Conservation (phyloP, 92 coral and sea anemone species). For the Epizoanthus ramosus region DNA sequence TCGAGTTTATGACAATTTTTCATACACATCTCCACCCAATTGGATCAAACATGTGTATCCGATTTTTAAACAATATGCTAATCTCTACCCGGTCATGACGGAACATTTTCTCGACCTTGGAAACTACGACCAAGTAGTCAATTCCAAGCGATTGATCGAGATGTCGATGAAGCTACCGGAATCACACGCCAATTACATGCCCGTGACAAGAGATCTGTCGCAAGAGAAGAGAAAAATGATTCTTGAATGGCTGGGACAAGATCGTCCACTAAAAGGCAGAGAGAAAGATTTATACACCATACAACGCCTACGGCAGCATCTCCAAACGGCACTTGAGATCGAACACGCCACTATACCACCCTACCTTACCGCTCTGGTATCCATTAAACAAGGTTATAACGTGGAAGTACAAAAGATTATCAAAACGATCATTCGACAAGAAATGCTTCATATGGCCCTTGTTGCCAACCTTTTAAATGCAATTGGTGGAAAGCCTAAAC, state of each 20-base stretch:
- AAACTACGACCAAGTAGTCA: constrained; percentile 69
- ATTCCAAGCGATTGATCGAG: constrained; percentile 38
- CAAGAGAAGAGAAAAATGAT: constrained; percentile 58
- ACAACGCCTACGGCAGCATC: constrained; percentile 47
- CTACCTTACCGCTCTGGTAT: constrained; percentile 69
- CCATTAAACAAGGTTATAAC: constrained; percentile 71
- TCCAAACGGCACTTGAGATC: constrained; percentile 72
- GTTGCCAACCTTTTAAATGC: constrained; percentile 86
- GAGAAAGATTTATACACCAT: constrained; percentile 44
- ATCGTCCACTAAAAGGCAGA: constrained; percentile 53
- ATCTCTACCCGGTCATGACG: constrained; percentile 79
- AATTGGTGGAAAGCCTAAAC: constrained; percentile 69
- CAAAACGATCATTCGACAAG: constrained; percentile 57
- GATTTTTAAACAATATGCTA: constrained; percentile 82
- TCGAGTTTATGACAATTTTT: constrained; percentile 44
- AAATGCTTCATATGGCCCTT: constrained; percentile 78
- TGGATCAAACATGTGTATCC: constrained; percentile 79
- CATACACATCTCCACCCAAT: constrained; percentile 37
- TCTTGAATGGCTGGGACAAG: constrained; percentile 61
- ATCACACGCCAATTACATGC: constrained; percentile 81
- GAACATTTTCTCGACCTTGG: constrained; percentile 72
- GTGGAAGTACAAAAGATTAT: constrained; percentile 50
- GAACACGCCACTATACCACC: constrained; percentile 85
- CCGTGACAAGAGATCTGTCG: constrained; percentile 78
- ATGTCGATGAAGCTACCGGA: constrained; percentile 57